Evolutionary conservation across 2,888 invertebrate species (phyloP).

Genomic region (Seira ritae): DNA sequence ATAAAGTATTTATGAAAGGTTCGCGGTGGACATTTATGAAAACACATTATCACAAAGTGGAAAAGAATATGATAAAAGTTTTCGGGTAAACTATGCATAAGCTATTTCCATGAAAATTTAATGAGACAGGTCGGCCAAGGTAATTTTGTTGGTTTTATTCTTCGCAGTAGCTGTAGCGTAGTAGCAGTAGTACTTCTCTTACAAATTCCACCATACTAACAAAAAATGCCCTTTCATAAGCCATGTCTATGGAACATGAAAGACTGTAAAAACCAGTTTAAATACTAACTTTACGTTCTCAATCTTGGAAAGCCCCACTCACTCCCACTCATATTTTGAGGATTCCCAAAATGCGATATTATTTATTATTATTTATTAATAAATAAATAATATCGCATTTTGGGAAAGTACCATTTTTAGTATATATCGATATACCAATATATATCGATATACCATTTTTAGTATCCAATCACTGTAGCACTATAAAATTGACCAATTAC

Average conservation of each 20-base stretch:
- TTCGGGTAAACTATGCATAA: slow-evolving; percentile 37
- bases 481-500: background rate
- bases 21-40: slow-evolving; percentile 43
- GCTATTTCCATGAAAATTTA: slow-evolving; percentile 43
- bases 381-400: no score
- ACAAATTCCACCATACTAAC: background rate
- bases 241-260: background rate
- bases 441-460: no score
- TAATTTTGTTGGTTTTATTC: slow-evolving; percentile 28
- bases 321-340: no score
- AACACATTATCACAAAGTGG: slow-evolving; percentile 22
- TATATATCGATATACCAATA: no score
- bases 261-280: no score
- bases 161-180: background rate
- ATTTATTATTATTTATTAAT: no score
- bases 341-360: no score
- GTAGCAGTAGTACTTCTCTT: background rate
- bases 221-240: no score
- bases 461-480: background rate
- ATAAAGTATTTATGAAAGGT: slow-evolving; percentile 42
- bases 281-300: no score
- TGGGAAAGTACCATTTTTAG: no score
- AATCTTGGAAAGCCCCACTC: no score
- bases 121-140: slow-evolving; percentile 22
- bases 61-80: slow-evolving; percentile 46